These are phyloP conservation scores for Axinella damicornis DNA, from an alignment of 37 sponge, comb jelly and placozoan genomes.

Conservation along the genomic window DNA sequence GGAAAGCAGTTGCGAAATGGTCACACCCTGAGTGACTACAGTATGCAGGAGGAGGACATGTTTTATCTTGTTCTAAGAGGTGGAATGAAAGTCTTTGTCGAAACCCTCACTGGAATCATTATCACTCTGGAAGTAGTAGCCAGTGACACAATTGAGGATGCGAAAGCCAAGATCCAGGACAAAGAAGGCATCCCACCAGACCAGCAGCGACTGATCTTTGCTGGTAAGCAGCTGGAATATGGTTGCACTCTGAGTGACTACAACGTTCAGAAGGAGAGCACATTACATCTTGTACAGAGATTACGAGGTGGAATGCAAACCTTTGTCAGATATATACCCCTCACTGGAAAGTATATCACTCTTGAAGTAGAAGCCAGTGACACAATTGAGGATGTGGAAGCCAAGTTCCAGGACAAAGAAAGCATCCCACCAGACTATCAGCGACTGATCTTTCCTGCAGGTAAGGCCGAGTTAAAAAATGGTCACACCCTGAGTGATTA, in stretches of 20 bases:
- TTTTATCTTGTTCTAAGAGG: conserved; percentile 76
- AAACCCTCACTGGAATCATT: conserved; percentile 70
- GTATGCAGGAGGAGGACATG: conserved; percentile 93
- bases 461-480: no score
- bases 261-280: conserved; percentile 94
- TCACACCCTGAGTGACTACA: conserved; percentile 85
- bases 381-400: no score
- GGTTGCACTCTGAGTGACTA: not conserved
- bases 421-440: no score
- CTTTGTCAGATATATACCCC: no score
- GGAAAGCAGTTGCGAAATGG: conserved; percentile 96
- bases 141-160: conserved; percentile 49
- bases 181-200: not conserved
- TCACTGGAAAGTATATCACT: no score
- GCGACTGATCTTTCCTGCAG: no score
- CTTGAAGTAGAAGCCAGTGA: no score
- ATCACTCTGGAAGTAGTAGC: conserved; percentile 92
- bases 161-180: not conserved
- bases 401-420: no score
- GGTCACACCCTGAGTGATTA: no score
- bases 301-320: no score
- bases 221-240: not conserved
- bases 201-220: not conserved
- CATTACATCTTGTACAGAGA: no score
- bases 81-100: no score